Percentiles rank a stretch among this genome's conserved stretches.
Conservation (phyloP, 2,797 vertebrate genomes). For the Helostoma temminkii region DNA sequence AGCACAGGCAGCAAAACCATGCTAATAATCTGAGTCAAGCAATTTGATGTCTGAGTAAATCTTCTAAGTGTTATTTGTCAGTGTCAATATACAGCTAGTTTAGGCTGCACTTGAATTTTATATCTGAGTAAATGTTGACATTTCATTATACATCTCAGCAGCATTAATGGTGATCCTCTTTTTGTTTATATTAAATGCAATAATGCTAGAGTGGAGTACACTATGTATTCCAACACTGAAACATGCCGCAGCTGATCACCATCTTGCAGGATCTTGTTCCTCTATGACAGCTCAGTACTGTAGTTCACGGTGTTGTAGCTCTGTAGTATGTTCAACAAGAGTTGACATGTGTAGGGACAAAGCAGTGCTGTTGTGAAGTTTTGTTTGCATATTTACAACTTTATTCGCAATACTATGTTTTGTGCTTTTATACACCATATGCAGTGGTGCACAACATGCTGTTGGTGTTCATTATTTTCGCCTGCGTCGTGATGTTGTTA, state of each 20-base stretch:
- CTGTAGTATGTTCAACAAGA: constrained; percentile 2
- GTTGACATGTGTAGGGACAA: background rate
- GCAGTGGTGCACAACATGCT: constrained; percentile 14
- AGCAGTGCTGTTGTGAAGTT: background rate
- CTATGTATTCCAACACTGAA: background rate
- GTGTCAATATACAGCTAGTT: background rate
- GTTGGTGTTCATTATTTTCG: constrained; percentile 22
- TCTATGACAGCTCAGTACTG: constrained; percentile 12
- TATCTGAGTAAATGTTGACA: too few species aligned
- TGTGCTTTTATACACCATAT: constrained; percentile 15
- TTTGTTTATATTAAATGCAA: background rate
- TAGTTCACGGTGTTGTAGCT: background rate
- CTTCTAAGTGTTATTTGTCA: too few species aligned
- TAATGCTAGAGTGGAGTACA: background rate
- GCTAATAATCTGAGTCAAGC: too few species aligned
- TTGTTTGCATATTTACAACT: constrained; percentile 43
- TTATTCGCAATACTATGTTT: constrained; percentile 5
- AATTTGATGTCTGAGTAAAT: too few species aligned
- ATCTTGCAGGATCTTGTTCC: background rate
- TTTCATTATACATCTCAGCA: too few species aligned
- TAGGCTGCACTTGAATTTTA: background rate
- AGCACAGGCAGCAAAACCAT: background rate
- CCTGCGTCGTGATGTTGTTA: constrained; percentile 22
- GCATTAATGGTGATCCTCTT: too few species aligned
- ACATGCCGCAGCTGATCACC: background rate